Evolutionary conservation across 2,888 invertebrate species (phyloP).

Genomic region (Pandemis corylana): DNA sequence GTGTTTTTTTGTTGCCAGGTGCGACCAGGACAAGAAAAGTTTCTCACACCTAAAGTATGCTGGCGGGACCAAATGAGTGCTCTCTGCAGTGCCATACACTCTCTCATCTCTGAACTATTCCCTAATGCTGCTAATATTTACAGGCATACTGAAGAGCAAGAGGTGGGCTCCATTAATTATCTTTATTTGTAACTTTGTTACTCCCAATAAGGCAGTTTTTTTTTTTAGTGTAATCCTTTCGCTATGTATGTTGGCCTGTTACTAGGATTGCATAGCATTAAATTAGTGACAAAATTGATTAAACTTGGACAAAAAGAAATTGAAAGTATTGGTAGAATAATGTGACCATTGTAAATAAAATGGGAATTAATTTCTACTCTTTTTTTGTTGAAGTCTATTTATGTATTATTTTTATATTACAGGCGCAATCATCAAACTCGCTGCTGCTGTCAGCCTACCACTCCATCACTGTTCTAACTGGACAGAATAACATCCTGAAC

Average conservation of each 20-base stretch:
- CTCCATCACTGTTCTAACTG: conserved; percentile 50
- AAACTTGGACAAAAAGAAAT: no score
- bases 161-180: conserved; percentile 43
- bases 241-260: no score
- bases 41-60: conserved; percentile 67
- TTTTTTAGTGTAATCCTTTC: no score
- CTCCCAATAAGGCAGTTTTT: no score
- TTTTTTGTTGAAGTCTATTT: not conserved
- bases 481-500: conserved; percentile 45
- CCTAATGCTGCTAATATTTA: conserved; percentile 63
- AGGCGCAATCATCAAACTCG: conserved; percentile 46
- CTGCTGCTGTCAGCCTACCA: conserved; percentile 55
- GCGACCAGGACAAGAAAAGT: conserved; percentile 69
- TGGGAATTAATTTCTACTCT: no score
- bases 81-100: conserved; percentile 67
- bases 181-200: not conserved
- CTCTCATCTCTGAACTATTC: conserved; percentile 63
- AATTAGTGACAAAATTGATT: no score
- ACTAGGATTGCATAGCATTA: no score
- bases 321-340: no score
- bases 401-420: conserved; percentile 13
- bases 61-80: conserved; percentile 72
- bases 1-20: conserved; percentile 55
- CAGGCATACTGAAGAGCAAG: conserved; percentile 48
- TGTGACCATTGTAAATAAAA: no score